Conservation (phyloP, 2,797 vertebrate species). For the Poecilia wingei region DNA sequence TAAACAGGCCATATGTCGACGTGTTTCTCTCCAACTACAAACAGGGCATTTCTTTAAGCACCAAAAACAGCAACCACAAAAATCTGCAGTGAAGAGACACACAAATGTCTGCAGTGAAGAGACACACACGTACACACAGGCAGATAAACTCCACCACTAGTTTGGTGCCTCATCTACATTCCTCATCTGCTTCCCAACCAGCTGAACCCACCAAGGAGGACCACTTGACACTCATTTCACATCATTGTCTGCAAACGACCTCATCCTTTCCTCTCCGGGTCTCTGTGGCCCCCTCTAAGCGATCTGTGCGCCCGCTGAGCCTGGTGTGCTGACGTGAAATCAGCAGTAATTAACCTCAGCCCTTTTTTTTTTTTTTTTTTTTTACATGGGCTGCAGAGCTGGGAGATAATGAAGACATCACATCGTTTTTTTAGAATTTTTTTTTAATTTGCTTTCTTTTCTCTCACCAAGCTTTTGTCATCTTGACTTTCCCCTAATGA, state of each 20-base stretch:
- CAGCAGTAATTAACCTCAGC: constrained; percentile 72
- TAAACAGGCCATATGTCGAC: neutral
- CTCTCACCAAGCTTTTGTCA: constrained; percentile 53
- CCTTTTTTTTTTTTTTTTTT: constrained; percentile 3
- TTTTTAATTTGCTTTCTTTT: constrained; percentile 19
- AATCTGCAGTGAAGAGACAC: neutral
- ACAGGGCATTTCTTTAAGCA: neutral
- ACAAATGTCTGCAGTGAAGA: neutral
- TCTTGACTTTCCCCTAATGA: constrained; percentile 42
- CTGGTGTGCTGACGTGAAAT: constrained; percentile 67
- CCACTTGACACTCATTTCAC: constrained; percentile 65
- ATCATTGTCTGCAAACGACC: constrained; percentile 54
- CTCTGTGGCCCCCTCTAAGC: constrained; percentile 42
- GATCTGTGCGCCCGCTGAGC: constrained; percentile 53
- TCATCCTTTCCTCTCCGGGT: constrained; percentile 36
- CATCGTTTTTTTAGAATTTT: neutral
- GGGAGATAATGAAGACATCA: constrained; percentile 67
- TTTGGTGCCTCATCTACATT: constrained; percentile 36
- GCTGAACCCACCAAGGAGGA: constrained; percentile 53
- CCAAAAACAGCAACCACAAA: neutral
- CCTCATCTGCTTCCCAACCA: constrained; percentile 47
- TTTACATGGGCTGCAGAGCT: constrained; percentile 33
- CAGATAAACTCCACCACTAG: constrained; percentile 18
- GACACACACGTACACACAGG: neutral
- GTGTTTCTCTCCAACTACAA: neutral